Evolutionary conservation across 2,797 vertebrate genomes (phyloP), one percentile per base, ranked within the genome.

Genomic region (Podargus strigoides): DNA sequence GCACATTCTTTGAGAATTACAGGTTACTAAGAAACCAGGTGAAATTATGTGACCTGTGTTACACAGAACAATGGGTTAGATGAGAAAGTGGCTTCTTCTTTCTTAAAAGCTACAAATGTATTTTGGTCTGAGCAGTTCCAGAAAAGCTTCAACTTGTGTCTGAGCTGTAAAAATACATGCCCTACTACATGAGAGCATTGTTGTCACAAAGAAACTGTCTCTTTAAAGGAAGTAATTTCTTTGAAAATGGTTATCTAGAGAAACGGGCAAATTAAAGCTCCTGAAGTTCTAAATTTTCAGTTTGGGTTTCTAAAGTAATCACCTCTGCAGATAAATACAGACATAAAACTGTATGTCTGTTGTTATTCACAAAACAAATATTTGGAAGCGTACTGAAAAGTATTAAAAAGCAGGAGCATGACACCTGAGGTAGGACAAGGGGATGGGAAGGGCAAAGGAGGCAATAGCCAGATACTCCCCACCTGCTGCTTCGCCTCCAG

Each of bases 251-350:
- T 73, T 92, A 72, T 75, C 69, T 73, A 28, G 17, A 79, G 41
- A 86, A 75, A 84, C 19, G 20, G 47, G 37, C 44, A 86, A 93
- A 91, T 91, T 60, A 93, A 92, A 79, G 68, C 44, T 83, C 87
- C 66, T 76, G 32, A 73, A 37, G 46, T 80, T 90, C 87, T 70
- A 55, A 42, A 0, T 63, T 41, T 39, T 78, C 36, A 24, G 26
- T 75, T 80, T 78, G 21, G 60, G 39, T 64, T 89, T 87, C 62
- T 73, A 27, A 90, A 75, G 50, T 50, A 87, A 91, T 88, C 58
- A 81, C 26, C 53, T 87, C 82, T 88, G 72, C 59, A 84, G 53
- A 67, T 32, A 84, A 85, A 75, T 70, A 46, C 34, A n/a, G n/a
- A n/a, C n/a, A n/a, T n/a, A n/a, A n/a, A 84, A 66, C 34, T 34